Conservation (phyloP, 2,113 vertebrate species). For the Platycercus adscitus region DNA sequence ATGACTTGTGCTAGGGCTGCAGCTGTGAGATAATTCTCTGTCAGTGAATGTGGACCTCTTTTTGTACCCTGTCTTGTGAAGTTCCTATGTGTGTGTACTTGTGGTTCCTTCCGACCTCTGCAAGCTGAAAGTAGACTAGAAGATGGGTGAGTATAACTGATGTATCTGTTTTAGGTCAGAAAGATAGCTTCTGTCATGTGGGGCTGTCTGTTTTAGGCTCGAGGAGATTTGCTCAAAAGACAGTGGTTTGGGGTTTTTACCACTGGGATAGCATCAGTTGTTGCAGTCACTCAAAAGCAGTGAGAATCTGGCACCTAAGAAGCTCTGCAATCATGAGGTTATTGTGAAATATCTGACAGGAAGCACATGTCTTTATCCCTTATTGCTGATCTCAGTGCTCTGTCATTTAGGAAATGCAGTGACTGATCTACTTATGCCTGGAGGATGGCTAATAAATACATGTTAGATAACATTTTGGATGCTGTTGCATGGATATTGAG, state of each 20-base stretch:
- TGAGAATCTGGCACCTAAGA: not conserved
- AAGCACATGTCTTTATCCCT: not conserved
- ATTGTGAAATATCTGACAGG: not conserved
- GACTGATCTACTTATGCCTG: not conserved
- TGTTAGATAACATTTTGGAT: not conserved
- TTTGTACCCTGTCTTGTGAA: not conserved
- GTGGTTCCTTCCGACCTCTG: not conserved
- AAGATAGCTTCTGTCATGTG: not conserved
- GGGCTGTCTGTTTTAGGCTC: not conserved
- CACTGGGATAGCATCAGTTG: not conserved
- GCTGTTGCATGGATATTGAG: not conserved
- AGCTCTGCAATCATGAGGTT: not conserved
- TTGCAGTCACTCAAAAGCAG: not conserved
- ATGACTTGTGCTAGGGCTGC: not conserved
- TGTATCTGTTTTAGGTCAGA: not conserved
- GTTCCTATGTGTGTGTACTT: rapidly evolving
- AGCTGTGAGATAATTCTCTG: not conserved
- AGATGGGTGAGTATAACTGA: not conserved
- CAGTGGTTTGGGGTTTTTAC: not conserved
- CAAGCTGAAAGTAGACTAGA: not conserved
- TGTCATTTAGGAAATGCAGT: not conserved
- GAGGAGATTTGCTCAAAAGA: not conserved
- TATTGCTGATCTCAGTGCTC: not conserved
- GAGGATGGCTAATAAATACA: not conserved
- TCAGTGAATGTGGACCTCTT: not conserved